Conservation (phyloP, 2,888 invertebrate genomes). For the Hecatera dysodea region DNA sequence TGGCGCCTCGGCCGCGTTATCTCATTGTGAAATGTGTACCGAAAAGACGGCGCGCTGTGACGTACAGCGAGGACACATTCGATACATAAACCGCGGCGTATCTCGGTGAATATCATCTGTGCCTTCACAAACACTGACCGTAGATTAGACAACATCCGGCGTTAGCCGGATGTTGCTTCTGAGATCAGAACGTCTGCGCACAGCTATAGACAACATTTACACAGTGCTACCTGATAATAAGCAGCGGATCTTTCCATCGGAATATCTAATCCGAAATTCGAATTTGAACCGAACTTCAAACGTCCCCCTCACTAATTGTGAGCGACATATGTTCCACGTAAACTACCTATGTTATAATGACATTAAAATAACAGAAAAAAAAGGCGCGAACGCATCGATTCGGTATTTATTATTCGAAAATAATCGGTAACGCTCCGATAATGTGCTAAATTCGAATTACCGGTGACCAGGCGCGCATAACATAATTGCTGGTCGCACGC, state of each 20-base stretch:
- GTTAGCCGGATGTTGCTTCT: conserved; percentile 86
- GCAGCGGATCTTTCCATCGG: conserved; percentile 71
- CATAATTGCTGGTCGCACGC: conserved; percentile 88
- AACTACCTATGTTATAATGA: conserved; percentile 84
- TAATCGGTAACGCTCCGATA: conserved; percentile 86
- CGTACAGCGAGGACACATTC: conserved; percentile 63
- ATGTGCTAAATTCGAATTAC: conserved; percentile 89
- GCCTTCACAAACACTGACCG: conserved; percentile 87
- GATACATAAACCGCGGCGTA: conserved; percentile 74
- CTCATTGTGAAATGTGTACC: conserved; percentile 67
- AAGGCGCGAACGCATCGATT: conserved; percentile 86
- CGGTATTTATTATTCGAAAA: conserved; percentile 81
- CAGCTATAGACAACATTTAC: conserved; percentile 71
- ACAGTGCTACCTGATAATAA: conserved; percentile 74
- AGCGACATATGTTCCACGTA: conserved; percentile 73
- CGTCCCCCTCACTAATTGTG: conserved; percentile 65
- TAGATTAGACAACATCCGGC: conserved; percentile 90
- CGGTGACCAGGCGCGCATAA: conserved; percentile 73
- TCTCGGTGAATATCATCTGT: conserved; percentile 81
- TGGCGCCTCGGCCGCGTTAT: conserved; percentile 65
- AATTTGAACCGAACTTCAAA: conserved; percentile 42
- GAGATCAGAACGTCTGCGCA: conserved; percentile 74
- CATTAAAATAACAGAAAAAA: conserved; percentile 74
- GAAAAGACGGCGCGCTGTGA: conserved; percentile 57
- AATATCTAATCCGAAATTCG: conserved; percentile 53